Conservation (phyloP, 2,888 invertebrate species). For the Mythimna vitellina region DNA sequence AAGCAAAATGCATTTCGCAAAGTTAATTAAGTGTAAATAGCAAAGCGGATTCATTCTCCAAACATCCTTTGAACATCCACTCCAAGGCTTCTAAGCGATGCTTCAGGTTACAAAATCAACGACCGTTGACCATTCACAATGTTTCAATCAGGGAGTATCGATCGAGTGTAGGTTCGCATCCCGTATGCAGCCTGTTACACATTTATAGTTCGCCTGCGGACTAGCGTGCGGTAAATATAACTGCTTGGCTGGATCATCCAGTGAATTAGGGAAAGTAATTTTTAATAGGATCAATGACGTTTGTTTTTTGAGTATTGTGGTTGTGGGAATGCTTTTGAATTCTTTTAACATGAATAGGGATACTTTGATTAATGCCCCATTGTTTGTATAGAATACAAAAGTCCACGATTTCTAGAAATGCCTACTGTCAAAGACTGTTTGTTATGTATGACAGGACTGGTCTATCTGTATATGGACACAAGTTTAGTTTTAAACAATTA, state of each 20-base stretch:
- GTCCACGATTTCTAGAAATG: too few species aligned
- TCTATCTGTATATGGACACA: too few species aligned
- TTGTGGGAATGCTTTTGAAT: neutral
- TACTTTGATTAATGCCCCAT: too few species aligned
- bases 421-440: too few species aligned
- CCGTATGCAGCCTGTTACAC: slow-evolving; percentile 52
- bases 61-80: slow-evolving; percentile 1
- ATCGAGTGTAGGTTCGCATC: slow-evolving; percentile 57
- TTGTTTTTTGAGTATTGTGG: neutral
- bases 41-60: neutral
- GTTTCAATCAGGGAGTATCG: slow-evolving; percentile 63
- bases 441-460: too few species aligned
- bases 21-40: neutral
- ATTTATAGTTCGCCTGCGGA: slow-evolving; percentile 44
- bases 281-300: slow-evolving; percentile 36
- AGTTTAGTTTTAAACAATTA: too few species aligned
- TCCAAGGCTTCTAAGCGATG: slow-evolving; percentile 7
- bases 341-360: neutral
- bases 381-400: too few species aligned
- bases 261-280: slow-evolving; percentile 37
- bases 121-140: slow-evolving; percentile 33
- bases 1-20: neutral
- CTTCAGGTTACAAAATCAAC: slow-evolving; percentile 44
- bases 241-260: slow-evolving; percentile 21
- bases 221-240: slow-evolving; percentile 38